Evolutionary conservation across 2,797 vertebrate species (phyloP).

Genomic region (Poecilia wingei): DNA sequence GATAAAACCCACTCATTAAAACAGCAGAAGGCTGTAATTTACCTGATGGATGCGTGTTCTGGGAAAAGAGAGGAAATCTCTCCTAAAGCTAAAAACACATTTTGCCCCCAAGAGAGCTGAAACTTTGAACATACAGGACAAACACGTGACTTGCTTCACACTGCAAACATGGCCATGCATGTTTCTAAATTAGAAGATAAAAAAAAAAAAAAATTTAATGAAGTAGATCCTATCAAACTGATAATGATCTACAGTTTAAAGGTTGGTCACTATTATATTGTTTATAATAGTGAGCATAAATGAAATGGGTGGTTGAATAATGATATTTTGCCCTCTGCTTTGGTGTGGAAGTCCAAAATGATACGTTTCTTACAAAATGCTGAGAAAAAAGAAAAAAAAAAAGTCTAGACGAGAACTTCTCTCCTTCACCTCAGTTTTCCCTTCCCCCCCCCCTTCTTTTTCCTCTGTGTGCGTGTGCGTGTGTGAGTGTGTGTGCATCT

Average conservation of each 20-base stretch:
- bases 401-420: not conserved
- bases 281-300: constrained; percentile 21
- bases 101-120: not conserved
- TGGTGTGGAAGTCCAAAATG: not conserved
- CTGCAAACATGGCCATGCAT: not conserved
- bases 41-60: constrained; percentile 26
- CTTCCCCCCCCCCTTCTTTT: too few species aligned
- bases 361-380: not conserved
- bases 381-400: not conserved
- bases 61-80: constrained; percentile 7
- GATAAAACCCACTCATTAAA: constrained; percentile 54
- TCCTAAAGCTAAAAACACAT: constrained; percentile 15
- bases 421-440: not conserved
- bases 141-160: not conserved
- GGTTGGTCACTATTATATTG: not conserved
- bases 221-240: constrained; percentile 2
- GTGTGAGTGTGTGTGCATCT: constrained; percentile 57
- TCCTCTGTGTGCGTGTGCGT: not conserved
- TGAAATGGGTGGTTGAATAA: constrained; percentile 35
- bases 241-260: not conserved
- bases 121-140: constrained; percentile 4
- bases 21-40: constrained; percentile 56
- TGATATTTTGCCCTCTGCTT: constrained; percentile 42
- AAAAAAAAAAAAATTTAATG: not conserved
- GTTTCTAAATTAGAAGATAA: not conserved